Base-by-base conservation (phyloP, 2,888 invertebrate genomes). In the Julus scanicus region DNA sequence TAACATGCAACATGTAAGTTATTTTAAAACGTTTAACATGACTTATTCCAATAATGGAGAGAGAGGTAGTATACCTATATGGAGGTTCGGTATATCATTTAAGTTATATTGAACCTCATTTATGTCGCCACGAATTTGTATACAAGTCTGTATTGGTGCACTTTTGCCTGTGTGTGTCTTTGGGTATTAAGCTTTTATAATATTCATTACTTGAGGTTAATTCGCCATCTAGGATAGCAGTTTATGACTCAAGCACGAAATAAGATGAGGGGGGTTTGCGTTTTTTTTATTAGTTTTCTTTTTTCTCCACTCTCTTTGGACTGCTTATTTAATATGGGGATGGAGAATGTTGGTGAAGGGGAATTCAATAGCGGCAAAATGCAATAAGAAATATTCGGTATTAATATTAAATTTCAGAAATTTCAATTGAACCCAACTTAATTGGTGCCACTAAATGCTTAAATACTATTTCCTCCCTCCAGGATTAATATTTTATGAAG, bases 21-120 rank as follows among this genome's bases (percentile, higher is more conserved):
- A n/a, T n/a, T n/a, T n/a, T n/a, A n/a, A n/a, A n/a, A n/a, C n/a
- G n/a, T n/a, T n/a, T n/a, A n/a, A n/a, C n/a, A n/a, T n/a, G n/a
- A n/a, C n/a, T n/a, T n/a, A n/a, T n/a, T n/a, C n/a, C n/a, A n/a
- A n/a, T n/a, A n/a, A n/a, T n/a, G n/a, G n/a, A n/a, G n/a, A n/a
- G n/a, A n/a, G n/a, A n/a, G n/a, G n/a, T n/a, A n/a, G n/a, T n/a
- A n/a, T n/a, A n/a, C n/a, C 17, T 13, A 53, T 3, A 53, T 4
- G 53, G 53, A 15, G 53, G 53, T 15, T 44, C 11, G 17, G 80
- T 37, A 80, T 37, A 44, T 20, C 44, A 44, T 85, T 53, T 40
- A 85, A 85, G 48, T 85, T 85, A 85, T 85, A 85, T 85, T 85
- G 85, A 85, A 49, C 85, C 85, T 20, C 85, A 85, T 44, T 84